These are phyloP conservation scores for Toxotes chatareus DNA, from an alignment of 2,113 vertebrate species.

Conservation along the genomic window DNA sequence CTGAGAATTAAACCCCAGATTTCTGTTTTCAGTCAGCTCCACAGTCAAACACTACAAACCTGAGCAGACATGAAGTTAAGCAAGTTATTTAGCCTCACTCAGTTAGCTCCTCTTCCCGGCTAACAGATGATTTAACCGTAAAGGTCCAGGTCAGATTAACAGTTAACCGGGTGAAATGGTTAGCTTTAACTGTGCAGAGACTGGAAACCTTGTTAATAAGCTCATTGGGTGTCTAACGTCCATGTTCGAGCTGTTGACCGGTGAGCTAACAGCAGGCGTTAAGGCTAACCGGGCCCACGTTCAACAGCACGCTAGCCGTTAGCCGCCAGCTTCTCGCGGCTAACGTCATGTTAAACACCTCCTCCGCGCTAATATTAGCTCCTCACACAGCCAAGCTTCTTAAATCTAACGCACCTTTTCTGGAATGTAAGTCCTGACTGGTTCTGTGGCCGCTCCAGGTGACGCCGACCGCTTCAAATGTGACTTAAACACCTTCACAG, in stretches of 20 bases:
- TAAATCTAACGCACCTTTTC: slow-evolving; percentile 52
- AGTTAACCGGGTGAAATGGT: not conserved
- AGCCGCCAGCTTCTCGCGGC: slow-evolving; percentile 10
- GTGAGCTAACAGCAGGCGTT: slow-evolving; percentile 1
- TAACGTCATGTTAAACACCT: not conserved
- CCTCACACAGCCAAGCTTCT: not conserved
- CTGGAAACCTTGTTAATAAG: rapidly evolving
- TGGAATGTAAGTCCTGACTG: slow-evolving; percentile 6
- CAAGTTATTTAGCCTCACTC: not conserved
- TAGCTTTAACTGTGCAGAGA: not conserved
- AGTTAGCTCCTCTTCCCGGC: not conserved
- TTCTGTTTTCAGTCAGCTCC: not conserved
- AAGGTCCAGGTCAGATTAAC: not conserved
- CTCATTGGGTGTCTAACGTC: not conserved
- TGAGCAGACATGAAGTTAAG: too few relatives aligned
- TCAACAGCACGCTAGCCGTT: not conserved
- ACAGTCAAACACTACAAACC: not conserved
- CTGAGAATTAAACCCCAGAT: not conserved
- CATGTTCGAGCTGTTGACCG: not conserved
- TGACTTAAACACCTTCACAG: not conserved
- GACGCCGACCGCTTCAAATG: not conserved
- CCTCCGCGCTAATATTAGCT: slow-evolving; percentile 9
- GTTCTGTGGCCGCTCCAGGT: not conserved
- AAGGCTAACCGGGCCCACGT: slow-evolving; percentile 31
- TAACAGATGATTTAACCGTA: not conserved